Evolutionary conservation across 2,113 vertebrate species (phyloP).

Genomic region (Psilopsiagon aurifrons): DNA sequence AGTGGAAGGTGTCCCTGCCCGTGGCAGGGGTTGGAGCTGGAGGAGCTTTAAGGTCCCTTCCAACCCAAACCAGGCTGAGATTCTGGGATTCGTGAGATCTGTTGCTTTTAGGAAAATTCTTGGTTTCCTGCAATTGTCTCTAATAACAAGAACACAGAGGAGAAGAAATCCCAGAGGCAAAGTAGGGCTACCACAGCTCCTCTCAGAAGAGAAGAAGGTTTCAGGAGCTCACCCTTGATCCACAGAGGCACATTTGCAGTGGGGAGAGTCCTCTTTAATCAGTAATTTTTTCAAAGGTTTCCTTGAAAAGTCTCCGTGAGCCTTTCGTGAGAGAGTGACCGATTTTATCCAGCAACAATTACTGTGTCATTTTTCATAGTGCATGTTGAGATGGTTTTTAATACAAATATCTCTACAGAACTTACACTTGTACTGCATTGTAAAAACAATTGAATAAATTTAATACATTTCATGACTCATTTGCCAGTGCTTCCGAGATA

Average conservation of each 20-base stretch:
- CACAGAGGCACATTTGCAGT: background rate
- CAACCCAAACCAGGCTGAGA: background rate
- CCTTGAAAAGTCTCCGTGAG: constrained; percentile 3
- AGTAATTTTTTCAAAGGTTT: background rate
- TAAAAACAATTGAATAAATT: constrained; percentile 52
- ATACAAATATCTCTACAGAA: constrained; percentile 32
- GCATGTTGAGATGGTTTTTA: constrained; percentile 36
- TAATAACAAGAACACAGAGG: background rate
- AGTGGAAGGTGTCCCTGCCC: background rate
- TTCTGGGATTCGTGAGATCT: background rate
- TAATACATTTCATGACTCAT: constrained; percentile 47
- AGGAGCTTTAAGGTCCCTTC: background rate
- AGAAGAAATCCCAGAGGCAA: background rate
- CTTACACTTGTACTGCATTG: constrained; percentile 18
- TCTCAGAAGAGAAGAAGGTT: background rate
- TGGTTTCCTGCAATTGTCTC: background rate
- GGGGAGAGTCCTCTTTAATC: background rate
- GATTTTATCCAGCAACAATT: constrained; percentile 2
- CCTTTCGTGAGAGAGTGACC: background rate
- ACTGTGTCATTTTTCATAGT: background rate
- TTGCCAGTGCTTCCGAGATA: constrained; percentile 23
- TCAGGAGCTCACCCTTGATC: background rate
- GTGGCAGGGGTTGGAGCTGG: background rate
- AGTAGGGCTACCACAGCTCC: background rate
- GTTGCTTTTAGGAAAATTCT: background rate